Percentiles rank a stretch among this genome's conserved stretches.
These are phyloP conservation scores for Cataglyphis livida DNA, from an alignment of 2,888 invertebrate genomes.

Conservation along the genomic window DNA sequence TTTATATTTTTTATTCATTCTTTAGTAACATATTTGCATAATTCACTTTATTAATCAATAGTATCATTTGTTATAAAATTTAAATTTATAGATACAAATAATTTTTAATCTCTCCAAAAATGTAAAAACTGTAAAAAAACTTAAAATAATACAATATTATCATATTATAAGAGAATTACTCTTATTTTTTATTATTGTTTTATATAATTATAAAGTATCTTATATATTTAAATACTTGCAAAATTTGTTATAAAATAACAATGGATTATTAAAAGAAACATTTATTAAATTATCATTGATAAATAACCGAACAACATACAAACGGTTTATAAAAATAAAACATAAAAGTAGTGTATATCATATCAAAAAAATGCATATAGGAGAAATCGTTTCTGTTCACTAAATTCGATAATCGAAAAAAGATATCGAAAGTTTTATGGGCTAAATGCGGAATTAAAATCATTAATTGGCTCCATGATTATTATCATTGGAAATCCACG, in stretches of 20 bases:
- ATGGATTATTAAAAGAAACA: not conserved
- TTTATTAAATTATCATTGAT: not conserved
- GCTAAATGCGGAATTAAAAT: slow-evolving; percentile 29
- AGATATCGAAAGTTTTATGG: slow-evolving; percentile 31
- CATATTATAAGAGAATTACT: not conserved
- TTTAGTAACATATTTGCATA: not conserved
- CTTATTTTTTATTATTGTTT: not conserved
- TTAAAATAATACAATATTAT: not conserved
- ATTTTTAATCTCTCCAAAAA: not conserved
- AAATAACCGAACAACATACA: not conserved
- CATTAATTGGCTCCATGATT: slow-evolving; percentile 5
- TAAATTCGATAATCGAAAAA: slow-evolving; percentile 32
- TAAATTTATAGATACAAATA: not conserved
- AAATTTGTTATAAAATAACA: not conserved
- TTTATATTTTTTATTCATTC: not conserved
- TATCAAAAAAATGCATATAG: not conserved
- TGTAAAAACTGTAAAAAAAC: not conserved
- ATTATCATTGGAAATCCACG: slow-evolving; percentile 10
- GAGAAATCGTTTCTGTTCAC: slow-evolving; percentile 45
- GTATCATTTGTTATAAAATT: not conserved
- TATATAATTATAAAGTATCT: not conserved
- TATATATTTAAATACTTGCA: not conserved
- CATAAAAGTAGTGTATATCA: slow-evolving; percentile 10
- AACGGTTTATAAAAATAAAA: slow-evolving; percentile 2
- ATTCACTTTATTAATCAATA: not conserved